These are phyloP conservation scores for Dicranocentrus wangi DNA, from an alignment of 2,888 invertebrate species.

Conservation along the genomic window DNA sequence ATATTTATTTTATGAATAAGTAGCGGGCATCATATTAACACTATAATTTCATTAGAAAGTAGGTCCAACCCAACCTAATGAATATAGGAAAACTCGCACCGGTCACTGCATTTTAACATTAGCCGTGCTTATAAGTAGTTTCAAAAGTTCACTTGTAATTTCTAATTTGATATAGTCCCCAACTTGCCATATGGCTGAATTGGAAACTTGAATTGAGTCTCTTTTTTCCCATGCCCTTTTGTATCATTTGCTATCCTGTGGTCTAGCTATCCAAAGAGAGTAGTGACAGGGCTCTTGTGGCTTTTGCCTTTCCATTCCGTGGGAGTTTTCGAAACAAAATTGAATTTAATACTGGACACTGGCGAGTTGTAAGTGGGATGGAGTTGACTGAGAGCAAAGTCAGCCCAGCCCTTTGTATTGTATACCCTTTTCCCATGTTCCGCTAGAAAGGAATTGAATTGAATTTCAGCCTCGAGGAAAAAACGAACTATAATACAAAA, in stretches of 20 bases:
- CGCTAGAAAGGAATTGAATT: conserved; percentile 7
- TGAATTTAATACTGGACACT: conserved; percentile 19
- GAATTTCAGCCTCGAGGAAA: conserved; percentile 11
- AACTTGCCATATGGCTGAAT: neutral
- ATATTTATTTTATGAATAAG: no score
- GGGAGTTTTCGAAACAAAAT: conserved; percentile 12
- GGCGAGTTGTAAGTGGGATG: neutral
- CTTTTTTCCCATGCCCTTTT: neutral
- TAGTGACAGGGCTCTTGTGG: neutral
- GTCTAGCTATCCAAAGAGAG: neutral
- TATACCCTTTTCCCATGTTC: conserved; percentile 19
- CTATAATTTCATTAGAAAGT: neutral
- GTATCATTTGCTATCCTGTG: conserved; percentile 3
- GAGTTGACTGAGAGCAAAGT: conserved; percentile 11
- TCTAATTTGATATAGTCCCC: conserved; percentile 5
- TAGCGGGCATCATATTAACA: neutral
- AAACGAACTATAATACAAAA: neutral
- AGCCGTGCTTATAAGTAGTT: no score
- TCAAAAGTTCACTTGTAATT: neutral
- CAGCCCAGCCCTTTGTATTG: neutral
- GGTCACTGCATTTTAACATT: no score
- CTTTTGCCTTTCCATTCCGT: conserved; percentile 8
- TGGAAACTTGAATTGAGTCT: neutral
- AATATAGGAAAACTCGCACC: no score
- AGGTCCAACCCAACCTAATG: no score